Percentiles rank a stretch among this genome's conserved stretches.
Conservation (phyloP, 2,888 invertebrate species). For the Caenorhabditis sulstoni region DNA sequence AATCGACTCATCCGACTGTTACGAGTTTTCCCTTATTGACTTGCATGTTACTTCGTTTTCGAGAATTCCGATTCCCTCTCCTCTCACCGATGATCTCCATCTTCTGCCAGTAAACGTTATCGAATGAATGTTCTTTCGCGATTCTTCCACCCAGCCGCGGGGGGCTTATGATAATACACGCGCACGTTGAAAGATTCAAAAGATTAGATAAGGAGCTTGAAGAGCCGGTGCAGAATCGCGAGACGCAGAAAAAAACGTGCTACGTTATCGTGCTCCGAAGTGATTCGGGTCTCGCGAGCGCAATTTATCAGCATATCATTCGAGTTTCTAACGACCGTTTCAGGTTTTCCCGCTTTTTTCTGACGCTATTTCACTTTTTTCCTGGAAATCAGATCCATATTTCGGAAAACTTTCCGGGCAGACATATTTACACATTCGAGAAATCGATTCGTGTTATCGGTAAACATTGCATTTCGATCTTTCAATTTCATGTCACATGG, state of each 20-base stretch:
- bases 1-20: not conserved
- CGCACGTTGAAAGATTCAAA: slow-evolving; percentile 1
- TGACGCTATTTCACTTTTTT: not conserved
- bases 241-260: slow-evolving; percentile 31
- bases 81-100: slow-evolving; percentile 20
- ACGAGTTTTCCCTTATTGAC: slow-evolving; percentile 4
- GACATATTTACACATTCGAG: not conserved
- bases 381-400: not conserved
- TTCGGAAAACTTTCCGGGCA: not conserved
- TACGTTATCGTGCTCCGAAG: slow-evolving; percentile 16
- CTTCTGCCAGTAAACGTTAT: slow-evolving; percentile 16
- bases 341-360: slow-evolving; percentile 4
- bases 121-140: slow-evolving; percentile 12
- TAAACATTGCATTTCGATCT: not conserved
- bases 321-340: slow-evolving; percentile 6
- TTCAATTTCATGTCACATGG: slow-evolving; percentile 16
- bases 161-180: not conserved
- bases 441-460: no score
- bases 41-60: slow-evolving; percentile 4
- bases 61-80: not conserved
- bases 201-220: slow-evolving; percentile 11
- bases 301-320: not conserved
- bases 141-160: not conserved
- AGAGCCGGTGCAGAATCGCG: not conserved
- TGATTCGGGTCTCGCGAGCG: slow-evolving; percentile 16